Base-by-base conservation (phyloP, 92 coral and sea anemone genomes). In the Porites lobata region DNA sequence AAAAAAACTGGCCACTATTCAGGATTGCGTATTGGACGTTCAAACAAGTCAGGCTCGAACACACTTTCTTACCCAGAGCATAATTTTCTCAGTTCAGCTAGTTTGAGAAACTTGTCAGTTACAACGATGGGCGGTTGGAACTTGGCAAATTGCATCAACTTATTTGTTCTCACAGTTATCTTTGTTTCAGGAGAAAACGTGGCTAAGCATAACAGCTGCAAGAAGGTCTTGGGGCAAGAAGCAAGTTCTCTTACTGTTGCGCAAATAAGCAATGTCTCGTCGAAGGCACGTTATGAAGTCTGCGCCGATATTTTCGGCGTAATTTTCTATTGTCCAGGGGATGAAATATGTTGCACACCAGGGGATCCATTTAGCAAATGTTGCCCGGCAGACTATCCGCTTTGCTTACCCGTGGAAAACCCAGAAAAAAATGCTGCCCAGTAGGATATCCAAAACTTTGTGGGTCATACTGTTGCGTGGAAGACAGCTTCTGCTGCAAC, bases 381-480 rank as follows among this genome's bases (percentile, higher is more conserved):
- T 24, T 81, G 77, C 18, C 85, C 85, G 20, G 63, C 72, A 81
- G 85, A 67, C n/a, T 51, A 81, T 19, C 65, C 76, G 3, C 50
- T 81, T 4, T 81, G 85, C 43, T 3, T 81, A 26, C 76, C 74
- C 14, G 71, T 66, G 50, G 75, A 29, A 24, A 63, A 63, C n/a
- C 68, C 68, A n/a, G 70, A n/a, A 21, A n/a, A 21, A 7, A 1
- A 21, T 81, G 85, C 63, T 81, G 77, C 59, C 85, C 77, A 3
- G 65, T 1, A 3, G 77, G 77, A 64, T 81, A 81, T 65, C 85
- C 85, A 53, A 66, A 81, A 13, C 11, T 67, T 8, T 81, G 85
- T n/a, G 85, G 85, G 2, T 6, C 1, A 20, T 81, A 81, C 20
- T 81, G 85, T 68, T 81, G 85, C 76, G 20, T 7, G 64, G 85